Conservation (phyloP, 2,888 invertebrate genomes). For the Desoria tigrina region DNA sequence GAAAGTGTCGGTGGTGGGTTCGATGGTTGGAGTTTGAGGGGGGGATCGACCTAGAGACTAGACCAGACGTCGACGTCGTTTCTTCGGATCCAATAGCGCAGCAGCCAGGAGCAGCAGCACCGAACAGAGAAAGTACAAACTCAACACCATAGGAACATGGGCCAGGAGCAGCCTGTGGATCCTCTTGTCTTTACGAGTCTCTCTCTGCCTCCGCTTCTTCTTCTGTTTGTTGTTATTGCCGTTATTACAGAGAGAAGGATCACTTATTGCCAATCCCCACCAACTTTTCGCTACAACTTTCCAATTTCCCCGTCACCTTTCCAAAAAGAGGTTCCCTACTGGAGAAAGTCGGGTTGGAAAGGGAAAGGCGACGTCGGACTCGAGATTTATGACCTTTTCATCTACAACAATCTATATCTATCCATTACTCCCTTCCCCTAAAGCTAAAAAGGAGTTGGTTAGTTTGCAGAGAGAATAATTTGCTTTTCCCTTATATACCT, state of each 20-base stretch:
- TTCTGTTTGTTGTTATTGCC: slow-evolving; percentile 20
- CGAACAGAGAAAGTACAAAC: not conserved
- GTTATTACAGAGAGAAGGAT: slow-evolving; percentile 18
- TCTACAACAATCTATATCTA: slow-evolving; percentile 3
- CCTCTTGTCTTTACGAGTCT: slow-evolving; percentile 24
- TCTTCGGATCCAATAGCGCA: slow-evolving; percentile 42
- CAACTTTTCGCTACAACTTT: slow-evolving; percentile 23
- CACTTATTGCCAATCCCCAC: slow-evolving; percentile 10
- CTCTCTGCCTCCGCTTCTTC: too few species aligned
- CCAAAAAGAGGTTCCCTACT: not conserved
- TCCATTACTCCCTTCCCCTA: not conserved
- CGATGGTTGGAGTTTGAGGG: slow-evolving; percentile 7
- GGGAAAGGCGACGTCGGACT: not conserved
- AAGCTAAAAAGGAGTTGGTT: not conserved
- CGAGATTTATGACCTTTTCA: slow-evolving; percentile 1
- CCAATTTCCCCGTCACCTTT: slow-evolving; percentile 11
- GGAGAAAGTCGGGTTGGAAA: not conserved
- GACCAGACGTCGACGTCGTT: slow-evolving; percentile 38
- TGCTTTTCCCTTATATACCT: too few species aligned
- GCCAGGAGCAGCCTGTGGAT: slow-evolving; percentile 51
- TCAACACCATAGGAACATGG: slow-evolving; percentile 3
- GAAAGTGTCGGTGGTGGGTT: not conserved
- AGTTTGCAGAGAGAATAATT: not conserved
- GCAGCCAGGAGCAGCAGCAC: slow-evolving; percentile 27
- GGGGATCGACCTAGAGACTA: slow-evolving; percentile 43